Percentiles rank a stretch among this genome's conserved stretches.
Conservation (phyloP, 2,888 invertebrate genomes). For the Agrotis clavis region DNA sequence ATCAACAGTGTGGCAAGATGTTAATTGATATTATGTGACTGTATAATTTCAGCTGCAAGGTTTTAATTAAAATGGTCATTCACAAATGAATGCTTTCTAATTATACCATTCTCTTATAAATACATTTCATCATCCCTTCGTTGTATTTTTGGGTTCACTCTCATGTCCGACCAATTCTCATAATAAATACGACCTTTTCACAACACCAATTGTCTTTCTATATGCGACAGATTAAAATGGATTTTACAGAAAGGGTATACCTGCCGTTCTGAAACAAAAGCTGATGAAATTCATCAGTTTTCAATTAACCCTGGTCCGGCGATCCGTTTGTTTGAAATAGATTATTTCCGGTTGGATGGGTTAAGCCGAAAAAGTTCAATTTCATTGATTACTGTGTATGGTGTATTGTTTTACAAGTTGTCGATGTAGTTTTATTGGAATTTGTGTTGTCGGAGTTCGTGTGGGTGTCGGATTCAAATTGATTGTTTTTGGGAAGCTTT, state of each 20-base stretch:
- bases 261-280: slow-evolving; percentile 61
- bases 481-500: neutral
- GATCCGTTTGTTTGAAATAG: slow-evolving; percentile 77
- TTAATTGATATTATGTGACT: slow-evolving; percentile 38
- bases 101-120: slow-evolving; percentile 42
- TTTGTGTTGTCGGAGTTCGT: slow-evolving; percentile 18
- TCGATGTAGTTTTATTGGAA: slow-evolving; percentile 32
- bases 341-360: slow-evolving; percentile 69
- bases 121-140: slow-evolving; percentile 25
- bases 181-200: slow-evolving; percentile 51
- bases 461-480: neutral
- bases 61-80: slow-evolving; percentile 35
- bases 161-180: slow-evolving; percentile 7
- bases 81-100: slow-evolving; percentile 32
- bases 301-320: slow-evolving; percentile 74
- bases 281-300: slow-evolving; percentile 77
- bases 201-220: slow-evolving; percentile 52
- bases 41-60: slow-evolving; percentile 19
- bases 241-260: slow-evolving; percentile 59
- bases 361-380: slow-evolving; percentile 72
- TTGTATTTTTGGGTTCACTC: slow-evolving; percentile 31
- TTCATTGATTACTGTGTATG: slow-evolving; percentile 61
- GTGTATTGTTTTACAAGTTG: slow-evolving; percentile 53
- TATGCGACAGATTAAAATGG: slow-evolving; percentile 63
- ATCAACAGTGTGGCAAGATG: slow-evolving; percentile 16